phyloP scores from a whole-genome alignment of 2,888 invertebrate species.

The Ectemnius continuus region DNA sequence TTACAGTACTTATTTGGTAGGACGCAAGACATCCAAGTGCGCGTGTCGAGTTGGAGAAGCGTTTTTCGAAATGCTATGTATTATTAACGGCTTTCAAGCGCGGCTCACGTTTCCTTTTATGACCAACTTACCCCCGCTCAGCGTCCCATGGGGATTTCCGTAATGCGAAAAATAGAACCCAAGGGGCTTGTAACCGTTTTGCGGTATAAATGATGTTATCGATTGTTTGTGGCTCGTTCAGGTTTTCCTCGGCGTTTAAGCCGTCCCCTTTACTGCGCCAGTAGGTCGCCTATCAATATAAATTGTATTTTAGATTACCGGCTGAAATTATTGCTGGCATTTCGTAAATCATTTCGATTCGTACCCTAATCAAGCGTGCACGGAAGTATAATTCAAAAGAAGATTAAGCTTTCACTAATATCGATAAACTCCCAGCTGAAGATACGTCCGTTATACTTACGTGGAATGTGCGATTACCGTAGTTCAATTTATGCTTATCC shows the following conservation, averaged over 20 bases:
- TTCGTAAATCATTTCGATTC: constrained; percentile 17
- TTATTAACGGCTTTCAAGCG: constrained; percentile 32
- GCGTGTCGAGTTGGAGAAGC: neutral
- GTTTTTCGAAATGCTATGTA: constrained; percentile 20
- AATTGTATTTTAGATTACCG: constrained; percentile 19
- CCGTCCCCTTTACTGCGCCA: constrained; percentile 15
- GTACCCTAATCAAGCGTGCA: too few species aligned
- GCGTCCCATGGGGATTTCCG: constrained; percentile 25
- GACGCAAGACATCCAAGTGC: neutral
- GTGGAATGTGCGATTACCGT: too few species aligned
- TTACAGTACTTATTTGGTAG: neutral
- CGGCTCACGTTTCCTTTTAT: constrained; percentile 40
- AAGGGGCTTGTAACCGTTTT: constrained; percentile 33
- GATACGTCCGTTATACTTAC: neutral
- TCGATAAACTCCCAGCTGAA: neutral
- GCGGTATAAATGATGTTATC: constrained; percentile 38
- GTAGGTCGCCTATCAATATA: constrained; percentile 32
- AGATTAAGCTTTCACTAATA: neutral
- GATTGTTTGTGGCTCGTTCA: constrained; percentile 43
- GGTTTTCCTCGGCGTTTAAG: constrained; percentile 31
- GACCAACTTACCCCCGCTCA: constrained; percentile 33
- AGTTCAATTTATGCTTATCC: neutral
- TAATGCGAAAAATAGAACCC: constrained; percentile 48
- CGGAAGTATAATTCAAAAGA: too few species aligned
- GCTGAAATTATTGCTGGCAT: constrained; percentile 13